Conservation (phyloP, 2,113 vertebrate species). For the Oenanthe melanoleuca region DNA sequence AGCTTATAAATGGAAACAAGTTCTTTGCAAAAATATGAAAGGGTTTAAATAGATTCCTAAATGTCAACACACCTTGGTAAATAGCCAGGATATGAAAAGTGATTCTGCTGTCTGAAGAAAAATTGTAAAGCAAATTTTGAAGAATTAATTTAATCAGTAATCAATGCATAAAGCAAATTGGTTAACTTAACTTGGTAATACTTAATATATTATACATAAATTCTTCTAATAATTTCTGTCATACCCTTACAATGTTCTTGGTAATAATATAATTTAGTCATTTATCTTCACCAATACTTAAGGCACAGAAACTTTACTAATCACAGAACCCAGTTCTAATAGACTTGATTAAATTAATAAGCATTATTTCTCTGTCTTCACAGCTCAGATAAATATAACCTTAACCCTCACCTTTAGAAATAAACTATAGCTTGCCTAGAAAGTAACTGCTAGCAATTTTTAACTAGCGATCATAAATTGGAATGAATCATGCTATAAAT, state of each 20-base stretch:
- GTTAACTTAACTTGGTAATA: neutral
- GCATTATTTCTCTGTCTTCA: neutral
- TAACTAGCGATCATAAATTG: neutral
- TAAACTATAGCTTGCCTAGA: neutral
- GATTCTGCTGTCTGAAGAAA: neutral
- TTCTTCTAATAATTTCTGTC: neutral
- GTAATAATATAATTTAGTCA: neutral
- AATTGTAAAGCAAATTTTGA: neutral
- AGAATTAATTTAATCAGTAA: neutral
- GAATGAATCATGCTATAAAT: neutral
- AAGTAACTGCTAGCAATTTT: neutral
- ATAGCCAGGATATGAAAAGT: neutral
- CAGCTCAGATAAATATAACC: neutral
- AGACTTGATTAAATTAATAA: neutral
- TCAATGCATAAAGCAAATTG: neutral
- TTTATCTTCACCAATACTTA: neutral
- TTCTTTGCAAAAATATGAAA: neutral
- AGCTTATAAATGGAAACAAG: neutral
- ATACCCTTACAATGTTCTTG: neutral
- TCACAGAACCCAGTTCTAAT: neutral
- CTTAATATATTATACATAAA: neutral
- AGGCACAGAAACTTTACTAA: neutral
- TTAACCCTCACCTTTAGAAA: neutral
- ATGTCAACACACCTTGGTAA: neutral
- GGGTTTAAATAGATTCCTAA: neutral